A percentile compares a stretch with the other conserved stretches of the same genome.
These are phyloP conservation scores for Urosaurus nigricauda DNA, from an alignment of 2,797 vertebrate genomes.

Conservation along the genomic window DNA sequence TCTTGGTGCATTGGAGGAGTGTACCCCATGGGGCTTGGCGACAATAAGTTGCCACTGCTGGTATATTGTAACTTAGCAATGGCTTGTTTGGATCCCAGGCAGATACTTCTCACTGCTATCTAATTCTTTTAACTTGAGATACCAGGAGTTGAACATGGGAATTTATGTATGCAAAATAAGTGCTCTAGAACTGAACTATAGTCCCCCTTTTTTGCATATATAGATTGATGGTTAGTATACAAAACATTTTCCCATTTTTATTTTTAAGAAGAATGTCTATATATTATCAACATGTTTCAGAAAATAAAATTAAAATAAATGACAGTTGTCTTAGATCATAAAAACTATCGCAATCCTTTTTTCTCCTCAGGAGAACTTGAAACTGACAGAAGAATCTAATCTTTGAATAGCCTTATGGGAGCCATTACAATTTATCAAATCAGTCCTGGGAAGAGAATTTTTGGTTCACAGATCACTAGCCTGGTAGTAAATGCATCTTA, in stretches of 20 bases:
- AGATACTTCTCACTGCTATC: neutral
- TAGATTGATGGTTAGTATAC: neutral
- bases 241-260: neutral
- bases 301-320: neutral
- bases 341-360: neutral
- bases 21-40: too few relatives aligned
- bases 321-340: neutral
- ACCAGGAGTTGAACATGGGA: neutral
- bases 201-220: neutral
- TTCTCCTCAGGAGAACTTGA: slow-evolving; percentile 18
- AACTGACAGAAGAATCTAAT: neutral
- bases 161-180: neutral
- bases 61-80: too few relatives aligned
- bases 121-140: neutral
- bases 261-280: neutral
- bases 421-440: slow-evolving; percentile 41
- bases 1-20: too few relatives aligned
- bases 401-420: slow-evolving; percentile 12
- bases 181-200: neutral
- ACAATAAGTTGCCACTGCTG: too few relatives aligned
- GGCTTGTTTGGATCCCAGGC: too few relatives aligned
- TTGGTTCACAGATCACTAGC: slow-evolving; percentile 42
- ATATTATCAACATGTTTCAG: neutral
- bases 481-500: slow-evolving; percentile 40
- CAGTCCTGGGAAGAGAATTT: slow-evolving; percentile 23